These are phyloP conservation scores for Rhinopithecus roxellana DNA, from an alignment of 2,113 vertebrate genomes.

Conservation along the genomic window DNA sequence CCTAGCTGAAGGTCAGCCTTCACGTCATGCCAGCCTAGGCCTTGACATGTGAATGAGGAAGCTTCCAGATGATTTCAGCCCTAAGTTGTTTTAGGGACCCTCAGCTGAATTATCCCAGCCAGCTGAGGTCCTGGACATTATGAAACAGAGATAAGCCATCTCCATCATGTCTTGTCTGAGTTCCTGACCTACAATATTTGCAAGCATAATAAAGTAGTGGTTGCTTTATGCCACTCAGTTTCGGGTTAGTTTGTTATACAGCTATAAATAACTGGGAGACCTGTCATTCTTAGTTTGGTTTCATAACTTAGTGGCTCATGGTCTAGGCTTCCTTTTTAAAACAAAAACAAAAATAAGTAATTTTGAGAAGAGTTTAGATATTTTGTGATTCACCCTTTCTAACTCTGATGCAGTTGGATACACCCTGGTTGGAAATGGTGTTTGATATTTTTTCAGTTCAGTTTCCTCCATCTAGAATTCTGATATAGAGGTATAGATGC, in stretches of 20 bases:
- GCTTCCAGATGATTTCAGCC: not conserved
- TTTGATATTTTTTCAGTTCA: not conserved
- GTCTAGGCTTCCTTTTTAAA: not conserved
- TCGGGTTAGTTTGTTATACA: not conserved
- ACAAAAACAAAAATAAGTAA: not conserved
- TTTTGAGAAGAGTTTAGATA: conserved; percentile 30
- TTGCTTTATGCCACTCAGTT: not conserved
- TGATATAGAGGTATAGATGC: not conserved
- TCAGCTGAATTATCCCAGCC: not conserved
- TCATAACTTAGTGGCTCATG: not conserved
- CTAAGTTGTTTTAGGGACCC: not conserved
- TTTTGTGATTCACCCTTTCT: not conserved
- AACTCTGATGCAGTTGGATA: not conserved
- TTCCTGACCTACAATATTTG: not conserved
- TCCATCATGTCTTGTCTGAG: not conserved
- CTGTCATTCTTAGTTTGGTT: conserved; percentile 19
- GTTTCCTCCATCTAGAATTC: not conserved
- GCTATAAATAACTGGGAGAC: not conserved
- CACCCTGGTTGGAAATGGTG: not conserved
- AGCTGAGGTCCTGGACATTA: not conserved
- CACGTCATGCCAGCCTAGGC: not conserved
- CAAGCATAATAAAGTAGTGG: not conserved
- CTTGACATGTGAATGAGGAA: not conserved
- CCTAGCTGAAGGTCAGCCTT: not conserved
- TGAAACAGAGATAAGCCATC: not conserved